A percentile compares a stretch with the other conserved stretches of the same genome.
Conservation (phyloP, 2,113 vertebrate species). For the Pyxicephalus adspersus region DNA sequence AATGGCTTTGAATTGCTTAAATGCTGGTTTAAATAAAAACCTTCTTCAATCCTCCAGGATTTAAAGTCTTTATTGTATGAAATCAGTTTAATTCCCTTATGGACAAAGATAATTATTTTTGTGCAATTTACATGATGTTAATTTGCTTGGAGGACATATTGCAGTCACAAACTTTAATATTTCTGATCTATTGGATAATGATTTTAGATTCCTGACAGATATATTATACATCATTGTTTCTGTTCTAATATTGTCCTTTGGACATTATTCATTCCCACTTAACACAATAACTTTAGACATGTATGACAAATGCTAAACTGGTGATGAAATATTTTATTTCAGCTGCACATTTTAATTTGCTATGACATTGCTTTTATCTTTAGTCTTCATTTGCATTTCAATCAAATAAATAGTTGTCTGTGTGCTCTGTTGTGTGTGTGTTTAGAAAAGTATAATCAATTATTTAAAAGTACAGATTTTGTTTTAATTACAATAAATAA, state of each 20-base stretch:
- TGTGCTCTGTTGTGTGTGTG: slow-evolving; percentile 11
- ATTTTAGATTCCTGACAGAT: slow-evolving; percentile 31
- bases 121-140: slow-evolving; percentile 37
- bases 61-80: slow-evolving; percentile 45
- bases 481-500: slow-evolving; percentile 19
- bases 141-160: slow-evolving; percentile 43
- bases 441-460: background rate
- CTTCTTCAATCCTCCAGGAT: slow-evolving; percentile 42
- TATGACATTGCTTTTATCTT: slow-evolving; percentile 22
- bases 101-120: slow-evolving; percentile 43
- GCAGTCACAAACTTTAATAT: slow-evolving; percentile 46
- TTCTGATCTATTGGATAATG: slow-evolving; percentile 39
- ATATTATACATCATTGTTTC: slow-evolving; percentile 27
- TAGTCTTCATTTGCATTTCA: slow-evolving; percentile 41
- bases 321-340: slow-evolving; percentile 29
- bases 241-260: slow-evolving; percentile 6
- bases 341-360: slow-evolving; percentile 12
- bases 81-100: slow-evolving; percentile 51
- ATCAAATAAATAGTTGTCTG: slow-evolving; percentile 8
- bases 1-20: slow-evolving; percentile 43
- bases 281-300: background rate
- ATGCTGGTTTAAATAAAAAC: slow-evolving; percentile 42
- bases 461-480: slow-evolving; percentile 29
- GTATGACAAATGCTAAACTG: slow-evolving; percentile 6
- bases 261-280: slow-evolving; percentile 3